Evolutionary conservation across 2,888 invertebrate species (phyloP).

Genomic region (Euproctis similis): DNA sequence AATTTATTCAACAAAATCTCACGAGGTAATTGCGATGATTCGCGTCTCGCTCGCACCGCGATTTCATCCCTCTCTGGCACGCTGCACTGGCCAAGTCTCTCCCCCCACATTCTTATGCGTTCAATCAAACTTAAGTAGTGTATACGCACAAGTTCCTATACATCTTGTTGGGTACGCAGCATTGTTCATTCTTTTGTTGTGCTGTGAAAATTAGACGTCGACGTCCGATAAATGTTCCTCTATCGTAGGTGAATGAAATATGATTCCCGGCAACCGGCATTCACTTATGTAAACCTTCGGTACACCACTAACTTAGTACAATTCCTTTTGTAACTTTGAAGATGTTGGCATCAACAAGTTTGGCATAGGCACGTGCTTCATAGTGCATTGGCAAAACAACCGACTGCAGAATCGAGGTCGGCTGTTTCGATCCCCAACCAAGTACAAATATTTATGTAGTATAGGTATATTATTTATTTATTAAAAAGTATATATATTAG

Average conservation of each 20-base stretch:
- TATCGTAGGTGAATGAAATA: constrained; percentile 24
- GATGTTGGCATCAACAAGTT: no score
- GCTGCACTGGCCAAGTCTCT: constrained; percentile 41
- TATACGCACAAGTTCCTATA: constrained; percentile 33
- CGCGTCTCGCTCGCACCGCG: constrained; percentile 35
- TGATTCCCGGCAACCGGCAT: constrained; percentile 13
- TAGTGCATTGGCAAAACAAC: no score
- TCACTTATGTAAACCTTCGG: no score
- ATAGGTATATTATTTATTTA: no score
- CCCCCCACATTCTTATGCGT: constrained; percentile 70
- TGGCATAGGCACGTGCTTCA: no score
- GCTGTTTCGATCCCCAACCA: no score
- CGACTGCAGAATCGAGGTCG: no score
- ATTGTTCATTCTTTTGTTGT: constrained; percentile 54
- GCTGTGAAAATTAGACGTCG: constrained; percentile 49
- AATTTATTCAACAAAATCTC: constrained; percentile 77
- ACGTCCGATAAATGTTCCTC: constrained; percentile 24
- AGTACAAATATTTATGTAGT: no score
- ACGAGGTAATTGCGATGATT: constrained; percentile 71
- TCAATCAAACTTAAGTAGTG: constrained; percentile 66
- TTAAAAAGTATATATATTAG: no score
- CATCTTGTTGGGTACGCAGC: constrained; percentile 40
- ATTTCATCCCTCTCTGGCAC: constrained; percentile 32
- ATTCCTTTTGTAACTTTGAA: no score
- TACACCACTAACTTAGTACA: no score